A percentile compares a stretch with the other conserved stretches of the same genome.
These are phyloP conservation scores for Odontomyia ornata DNA, from an alignment of 2,888 invertebrate species.

Conservation along the genomic window DNA sequence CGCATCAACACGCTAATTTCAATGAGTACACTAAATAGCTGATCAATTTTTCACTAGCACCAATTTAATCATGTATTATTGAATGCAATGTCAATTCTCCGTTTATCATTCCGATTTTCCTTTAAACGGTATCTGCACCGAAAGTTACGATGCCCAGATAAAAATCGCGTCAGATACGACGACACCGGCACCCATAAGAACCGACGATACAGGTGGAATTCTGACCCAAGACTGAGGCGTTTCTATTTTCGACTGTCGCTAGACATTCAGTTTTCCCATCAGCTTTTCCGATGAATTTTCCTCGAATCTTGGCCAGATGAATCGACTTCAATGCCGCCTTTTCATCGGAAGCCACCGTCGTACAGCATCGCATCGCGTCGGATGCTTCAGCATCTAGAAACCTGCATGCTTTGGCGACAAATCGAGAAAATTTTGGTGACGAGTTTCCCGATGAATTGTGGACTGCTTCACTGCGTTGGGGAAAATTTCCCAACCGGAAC, in stretches of 20 bases:
- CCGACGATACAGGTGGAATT: constrained; percentile 33
- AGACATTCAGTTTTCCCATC: constrained; percentile 16
- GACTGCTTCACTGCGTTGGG: neutral
- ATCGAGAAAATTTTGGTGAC: neutral
- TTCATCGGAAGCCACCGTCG: neutral
- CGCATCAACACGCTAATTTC: too few species aligned
- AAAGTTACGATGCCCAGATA: constrained; percentile 17
- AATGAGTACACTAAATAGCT: neutral
- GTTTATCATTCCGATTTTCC: neutral
- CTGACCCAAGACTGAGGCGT: constrained; percentile 40
- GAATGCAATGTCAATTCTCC: neutral
- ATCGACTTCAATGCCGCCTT: neutral
- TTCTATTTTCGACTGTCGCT: constrained; percentile 43
- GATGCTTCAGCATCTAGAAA: neutral
- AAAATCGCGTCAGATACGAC: neutral
- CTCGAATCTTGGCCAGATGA: neutral
- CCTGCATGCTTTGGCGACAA: neutral
- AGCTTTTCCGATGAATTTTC: constrained; percentile 30
- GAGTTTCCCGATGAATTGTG: constrained; percentile 19
- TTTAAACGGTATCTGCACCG: neutral
- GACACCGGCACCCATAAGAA: neutral
- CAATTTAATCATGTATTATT: neutral
- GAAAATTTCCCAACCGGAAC: neutral
- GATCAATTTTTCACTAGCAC: neutral
- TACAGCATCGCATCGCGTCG: neutral